Base-by-base conservation (phyloP, 2,797 vertebrate genomes). In the Notolepis coatsorum region DNA sequence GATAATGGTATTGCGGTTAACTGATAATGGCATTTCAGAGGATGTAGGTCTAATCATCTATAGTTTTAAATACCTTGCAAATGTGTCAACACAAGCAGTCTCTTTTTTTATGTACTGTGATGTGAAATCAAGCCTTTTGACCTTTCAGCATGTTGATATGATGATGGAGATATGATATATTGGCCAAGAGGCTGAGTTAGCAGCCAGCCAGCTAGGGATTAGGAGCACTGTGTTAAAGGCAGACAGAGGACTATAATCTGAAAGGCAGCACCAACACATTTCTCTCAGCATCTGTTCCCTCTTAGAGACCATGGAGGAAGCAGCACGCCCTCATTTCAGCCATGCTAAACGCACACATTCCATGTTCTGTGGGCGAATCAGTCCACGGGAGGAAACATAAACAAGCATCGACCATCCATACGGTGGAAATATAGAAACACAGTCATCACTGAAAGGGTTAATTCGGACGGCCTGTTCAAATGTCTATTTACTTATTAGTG, bases 281-380 rank as follows among this genome's bases (percentile, higher is more conserved):
- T 84, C 73, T 83, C 84, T 81, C 69, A 80, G 83, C 91, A 93
- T 93, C 91, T 93, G 92, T 75, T 91, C 82, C 76, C 85, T 84
- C 72, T 92, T 88, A 91, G 64, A n/a, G n/a, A n/a, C 71, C 64
- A 72, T 39, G 42, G 67, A 80, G 85, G 75, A 61, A 79, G 85
- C 79, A 68, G 57, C 66, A 65, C 59, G 68, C 54, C 71, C 80
- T 73, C 69, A 62, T 50, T 6, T 43, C 79, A 70, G 45, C 57
- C 77, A 81, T 85, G 81, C 18, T 33, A 27, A 24, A 56, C 2
- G 7, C 23, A 31, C 77, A 67, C 77, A 75, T 77, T 84, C 75
- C 65, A 54, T 59, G 66, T 75, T 74, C 84, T 80, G 74, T 77
- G 76, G 66, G 7, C 10, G 30, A 33, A n/a, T n/a, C n/a, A n/a